Evolutionary conservation across 2,888 invertebrate species (phyloP).

Genomic region (Sphaerophoria taeniata): DNA sequence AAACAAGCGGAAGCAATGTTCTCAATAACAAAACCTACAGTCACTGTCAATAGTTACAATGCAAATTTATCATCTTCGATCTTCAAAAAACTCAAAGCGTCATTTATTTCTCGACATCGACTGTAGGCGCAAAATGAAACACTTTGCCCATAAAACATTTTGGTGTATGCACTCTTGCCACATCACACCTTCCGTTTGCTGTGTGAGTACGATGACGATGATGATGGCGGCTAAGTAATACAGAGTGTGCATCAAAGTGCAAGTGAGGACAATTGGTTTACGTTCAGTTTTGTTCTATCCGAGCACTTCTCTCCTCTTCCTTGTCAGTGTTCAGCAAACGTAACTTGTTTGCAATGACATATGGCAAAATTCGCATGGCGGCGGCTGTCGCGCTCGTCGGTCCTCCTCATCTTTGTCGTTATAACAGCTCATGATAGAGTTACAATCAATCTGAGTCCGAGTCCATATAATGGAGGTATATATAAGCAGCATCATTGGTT

Average conservation of each 20-base stretch:
- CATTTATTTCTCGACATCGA: not conserved
- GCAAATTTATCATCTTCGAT: not conserved
- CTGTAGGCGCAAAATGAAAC: not conserved
- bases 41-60: not conserved
- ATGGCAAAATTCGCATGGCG: constrained; percentile 73
- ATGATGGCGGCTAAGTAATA: constrained; percentile 8
- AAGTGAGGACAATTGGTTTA: constrained; percentile 58
- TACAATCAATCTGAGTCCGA: constrained; percentile 44
- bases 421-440: constrained; percentile 71
- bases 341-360: constrained; percentile 73
- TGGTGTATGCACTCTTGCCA: constrained; percentile 7
- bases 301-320: constrained; percentile 30
- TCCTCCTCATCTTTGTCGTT: constrained; percentile 48
- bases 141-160: constrained; percentile 25
- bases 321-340: constrained; percentile 53
- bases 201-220: not conserved
- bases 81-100: not conserved
- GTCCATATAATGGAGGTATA: constrained; percentile 42
- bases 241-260: constrained; percentile 41
- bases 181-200: constrained; percentile 37
- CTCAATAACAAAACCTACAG: not conserved
- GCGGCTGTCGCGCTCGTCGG: constrained; percentile 51
- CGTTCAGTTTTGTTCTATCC: constrained; percentile 14
- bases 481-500: constrained; percentile 21
- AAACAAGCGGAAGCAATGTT: constrained; percentile 51